These are phyloP conservation scores for Eptatretus burgeri DNA, from an alignment of 2,113 vertebrate genomes.

Conservation along the genomic window DNA sequence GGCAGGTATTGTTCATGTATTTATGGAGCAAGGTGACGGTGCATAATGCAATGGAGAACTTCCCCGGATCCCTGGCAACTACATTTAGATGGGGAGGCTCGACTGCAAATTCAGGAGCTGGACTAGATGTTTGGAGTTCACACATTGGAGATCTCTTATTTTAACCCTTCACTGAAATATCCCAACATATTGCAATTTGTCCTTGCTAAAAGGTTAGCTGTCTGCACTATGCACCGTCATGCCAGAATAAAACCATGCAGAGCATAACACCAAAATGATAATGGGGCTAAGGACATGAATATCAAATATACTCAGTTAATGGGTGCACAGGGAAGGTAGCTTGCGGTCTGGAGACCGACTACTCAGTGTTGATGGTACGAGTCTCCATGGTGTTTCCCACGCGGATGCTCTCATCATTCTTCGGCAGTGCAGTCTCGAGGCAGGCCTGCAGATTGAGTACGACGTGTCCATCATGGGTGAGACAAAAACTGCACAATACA, in stretches of 20 bases:
- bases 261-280: neutral
- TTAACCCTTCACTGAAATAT: neutral
- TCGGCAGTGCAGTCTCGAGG: slow-evolving; percentile 56
- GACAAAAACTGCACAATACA: neutral
- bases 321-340: slow-evolving; percentile 50
- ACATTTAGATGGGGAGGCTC: too few relatives aligned
- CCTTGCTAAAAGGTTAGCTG: neutral
- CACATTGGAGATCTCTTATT: neutral
- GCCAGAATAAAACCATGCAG: neutral
- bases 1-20: neutral
- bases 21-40: neutral
- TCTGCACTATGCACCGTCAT: neutral
- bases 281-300: too few relatives aligned
- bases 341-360: slow-evolving; percentile 57
- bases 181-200: neutral
- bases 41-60: neutral
- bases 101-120: too few relatives aligned
- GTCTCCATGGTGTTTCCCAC: slow-evolving; percentile 49
- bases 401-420: slow-evolving; percentile 45
- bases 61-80: neutral
- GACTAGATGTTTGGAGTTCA: too few relatives aligned
- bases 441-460: slow-evolving; percentile 76
- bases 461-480: slow-evolving; percentile 73
- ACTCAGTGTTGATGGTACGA: slow-evolving; percentile 54
- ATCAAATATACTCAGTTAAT: neutral